Percentiles rank a stretch among this genome's conserved stretches.
Evolutionary conservation across 2,113 vertebrate species (phyloP).

Genomic region (Picathartes gymnocephalus): DNA sequence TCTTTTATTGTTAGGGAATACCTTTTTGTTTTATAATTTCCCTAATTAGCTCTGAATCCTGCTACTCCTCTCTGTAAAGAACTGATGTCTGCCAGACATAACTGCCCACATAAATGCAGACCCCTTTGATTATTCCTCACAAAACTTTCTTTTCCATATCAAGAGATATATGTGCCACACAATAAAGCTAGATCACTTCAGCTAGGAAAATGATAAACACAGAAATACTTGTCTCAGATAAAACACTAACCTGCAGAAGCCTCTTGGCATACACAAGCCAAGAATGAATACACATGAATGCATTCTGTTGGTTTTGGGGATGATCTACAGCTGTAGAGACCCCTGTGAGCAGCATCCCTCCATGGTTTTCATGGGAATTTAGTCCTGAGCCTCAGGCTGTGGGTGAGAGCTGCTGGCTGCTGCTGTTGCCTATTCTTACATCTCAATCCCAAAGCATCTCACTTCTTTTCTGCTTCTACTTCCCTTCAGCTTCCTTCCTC

Average conservation of each 20-base stretch:
- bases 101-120: conserved; percentile 3
- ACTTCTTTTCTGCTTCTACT: background rate
- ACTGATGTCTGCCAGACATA: background rate
- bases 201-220: background rate
- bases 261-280: background rate
- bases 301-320: background rate
- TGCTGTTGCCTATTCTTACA: background rate
- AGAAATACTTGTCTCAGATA: background rate
- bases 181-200: background rate
- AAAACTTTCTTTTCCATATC: conserved; percentile 32
- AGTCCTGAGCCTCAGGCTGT: background rate
- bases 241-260: background rate
- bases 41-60: conserved; percentile 7
- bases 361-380: background rate
- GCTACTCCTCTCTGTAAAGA: background rate
- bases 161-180: background rate
- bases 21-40: conserved; percentile 38
- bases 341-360: background rate
- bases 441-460: background rate
- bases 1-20: background rate
- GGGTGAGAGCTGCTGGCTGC: background rate
- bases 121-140: background rate
- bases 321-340: background rate
- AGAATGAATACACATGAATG: too few relatives aligned
- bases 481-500: background rate